These are phyloP conservation scores for Phania funesta DNA, from an alignment of 2,888 invertebrate species.

Conservation along the genomic window DNA sequence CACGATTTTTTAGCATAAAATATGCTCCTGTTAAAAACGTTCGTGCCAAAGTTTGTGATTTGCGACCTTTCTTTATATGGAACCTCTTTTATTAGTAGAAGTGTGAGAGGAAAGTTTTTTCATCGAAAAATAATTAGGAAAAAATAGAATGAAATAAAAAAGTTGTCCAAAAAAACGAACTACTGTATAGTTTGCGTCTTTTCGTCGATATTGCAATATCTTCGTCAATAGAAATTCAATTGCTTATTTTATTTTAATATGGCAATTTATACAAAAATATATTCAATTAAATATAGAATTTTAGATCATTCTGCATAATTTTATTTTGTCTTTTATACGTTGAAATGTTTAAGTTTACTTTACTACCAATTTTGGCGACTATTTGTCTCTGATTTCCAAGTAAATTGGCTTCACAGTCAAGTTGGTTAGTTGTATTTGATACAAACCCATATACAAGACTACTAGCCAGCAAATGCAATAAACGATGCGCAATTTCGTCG, in stretches of 20 bases:
- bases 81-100: no score
- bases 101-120: no score
- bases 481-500: no score
- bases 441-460: no score
- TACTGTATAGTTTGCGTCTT: background rate
- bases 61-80: no score
- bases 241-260: conserved; percentile 26
- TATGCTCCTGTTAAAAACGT: no score
- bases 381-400: conserved; percentile 52
- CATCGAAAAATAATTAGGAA: no score
- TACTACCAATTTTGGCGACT: conserved; percentile 63
- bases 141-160: no score
- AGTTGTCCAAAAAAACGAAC: background rate
- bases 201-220: background rate
- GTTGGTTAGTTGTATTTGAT: background rate
- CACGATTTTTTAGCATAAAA: no score
- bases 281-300: conserved; percentile 14
- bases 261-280: conserved; percentile 28
- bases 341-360: conserved; percentile 45
- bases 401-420: background rate
- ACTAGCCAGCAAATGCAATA: no score
- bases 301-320: background rate
- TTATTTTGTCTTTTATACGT: background rate
- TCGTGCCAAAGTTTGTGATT: no score
- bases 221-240: background rate